These are phyloP conservation scores for Ligdia adustata DNA, from an alignment of 2,888 invertebrate genomes.

Conservation along the genomic window DNA sequence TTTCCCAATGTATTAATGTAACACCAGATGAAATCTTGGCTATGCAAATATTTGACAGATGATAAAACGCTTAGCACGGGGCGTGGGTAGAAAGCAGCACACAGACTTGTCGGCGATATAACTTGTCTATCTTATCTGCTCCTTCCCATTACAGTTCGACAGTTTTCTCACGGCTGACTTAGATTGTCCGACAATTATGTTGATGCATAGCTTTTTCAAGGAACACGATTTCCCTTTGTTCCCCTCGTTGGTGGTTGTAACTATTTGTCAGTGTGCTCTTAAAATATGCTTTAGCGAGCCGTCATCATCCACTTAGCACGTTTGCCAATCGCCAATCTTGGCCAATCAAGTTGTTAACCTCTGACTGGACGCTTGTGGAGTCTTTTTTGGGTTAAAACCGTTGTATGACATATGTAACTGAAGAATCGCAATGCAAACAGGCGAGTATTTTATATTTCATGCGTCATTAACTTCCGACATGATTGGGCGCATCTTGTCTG, in stretches of 20 bases:
- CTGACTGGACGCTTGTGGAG: constrained; percentile 42
- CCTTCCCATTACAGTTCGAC: constrained; percentile 40
- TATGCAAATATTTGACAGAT: constrained; percentile 67
- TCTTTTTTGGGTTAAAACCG: constrained; percentile 20
- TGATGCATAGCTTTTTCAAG: constrained; percentile 28
- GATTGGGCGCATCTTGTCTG: constrained; percentile 28
- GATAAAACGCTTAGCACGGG: constrained; percentile 60
- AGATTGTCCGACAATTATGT: constrained; percentile 12
- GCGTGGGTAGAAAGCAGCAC: constrained; percentile 61
- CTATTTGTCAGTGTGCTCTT: constrained; percentile 39
- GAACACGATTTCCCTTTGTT: constrained; percentile 20
- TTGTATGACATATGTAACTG: constrained; percentile 24
- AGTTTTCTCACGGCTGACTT: constrained; percentile 44
- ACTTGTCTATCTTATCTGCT: constrained; percentile 57
- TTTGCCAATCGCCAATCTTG: constrained; percentile 73
- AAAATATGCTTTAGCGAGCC: constrained; percentile 56
- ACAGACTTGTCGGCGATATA: constrained; percentile 56
- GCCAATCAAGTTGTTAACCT: constrained; percentile 79
- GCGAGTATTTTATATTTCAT: constrained; percentile 23
- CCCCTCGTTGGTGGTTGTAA: constrained; percentile 15
- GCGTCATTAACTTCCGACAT: constrained; percentile 34
- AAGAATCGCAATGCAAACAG: constrained; percentile 30
- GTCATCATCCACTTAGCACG: constrained; percentile 79
- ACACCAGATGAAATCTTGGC: constrained; percentile 61
- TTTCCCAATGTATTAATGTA: constrained; percentile 44